These are phyloP conservation scores for Halichondria panicea DNA, from an alignment of 37 sponge, comb jelly and placozoan species.

Conservation along the genomic window DNA sequence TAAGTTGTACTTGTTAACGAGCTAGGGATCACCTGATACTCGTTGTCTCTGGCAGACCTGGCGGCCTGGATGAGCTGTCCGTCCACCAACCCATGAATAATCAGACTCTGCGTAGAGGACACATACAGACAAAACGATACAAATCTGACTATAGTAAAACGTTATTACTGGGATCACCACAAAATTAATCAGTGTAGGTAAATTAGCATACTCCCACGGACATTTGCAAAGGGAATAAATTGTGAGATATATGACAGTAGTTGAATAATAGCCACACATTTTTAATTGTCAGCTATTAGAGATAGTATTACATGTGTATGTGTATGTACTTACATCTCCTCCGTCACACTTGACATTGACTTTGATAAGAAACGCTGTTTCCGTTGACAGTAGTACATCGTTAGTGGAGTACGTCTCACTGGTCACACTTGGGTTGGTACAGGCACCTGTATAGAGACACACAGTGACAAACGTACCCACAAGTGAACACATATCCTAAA, in stretches of 20 bases:
- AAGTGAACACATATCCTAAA: background rate
- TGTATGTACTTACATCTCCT: slow-evolving; percentile 13
- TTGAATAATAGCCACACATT: background rate
- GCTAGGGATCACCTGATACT: slow-evolving; percentile 50
- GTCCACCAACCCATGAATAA: slow-evolving; percentile 46
- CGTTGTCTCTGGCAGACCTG: slow-evolving; percentile 26
- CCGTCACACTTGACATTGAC: slow-evolving; percentile 47
- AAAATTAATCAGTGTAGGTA: background rate
- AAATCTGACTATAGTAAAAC: background rate
- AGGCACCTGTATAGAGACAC: slow-evolving; percentile 18
- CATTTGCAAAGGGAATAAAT: background rate
- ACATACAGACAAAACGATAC: background rate
- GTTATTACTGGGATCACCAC: background rate
- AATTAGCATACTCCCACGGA: background rate
- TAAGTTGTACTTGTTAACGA: background rate
- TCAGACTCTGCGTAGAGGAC: background rate
- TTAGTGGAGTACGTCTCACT: slow-evolving; percentile 54
- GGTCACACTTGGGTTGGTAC: slow-evolving; percentile 46
- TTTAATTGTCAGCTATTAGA: background rate
- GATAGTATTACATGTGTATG: background rate
- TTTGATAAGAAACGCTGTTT: slow-evolving; percentile 58
- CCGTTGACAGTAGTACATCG: slow-evolving; percentile 46
- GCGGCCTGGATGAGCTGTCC: slow-evolving; percentile 54
- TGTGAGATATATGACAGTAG: background rate
- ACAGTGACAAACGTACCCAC: background rate